phyloP scores from a whole-genome alignment of 2,888 invertebrate genomes.

The Mechanitis messenoides region DNA sequence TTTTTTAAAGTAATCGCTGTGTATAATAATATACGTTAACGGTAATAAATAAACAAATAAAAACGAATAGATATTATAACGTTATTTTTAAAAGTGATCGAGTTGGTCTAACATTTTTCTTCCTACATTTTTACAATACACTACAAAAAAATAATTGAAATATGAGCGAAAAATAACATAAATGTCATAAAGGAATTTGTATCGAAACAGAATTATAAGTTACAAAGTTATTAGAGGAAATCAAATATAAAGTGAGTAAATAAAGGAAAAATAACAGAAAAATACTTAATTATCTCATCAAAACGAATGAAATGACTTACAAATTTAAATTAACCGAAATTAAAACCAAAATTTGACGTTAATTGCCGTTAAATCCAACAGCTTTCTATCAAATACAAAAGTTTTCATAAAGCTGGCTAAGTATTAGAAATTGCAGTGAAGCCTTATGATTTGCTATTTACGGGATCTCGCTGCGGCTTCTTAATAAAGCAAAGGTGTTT shows the following conservation, averaged over 20 bases:
- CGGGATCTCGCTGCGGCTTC: constrained; percentile 58
- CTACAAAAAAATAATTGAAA: too few species aligned
- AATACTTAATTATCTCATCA: neutral
- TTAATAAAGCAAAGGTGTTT: constrained; percentile 77
- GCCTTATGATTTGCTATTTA: constrained; percentile 50
- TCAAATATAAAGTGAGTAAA: too few species aligned
- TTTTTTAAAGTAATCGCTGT: constrained; percentile 24
- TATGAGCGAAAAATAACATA: too few species aligned
- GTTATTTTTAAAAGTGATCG: too few species aligned
- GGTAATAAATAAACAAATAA: too few species aligned
- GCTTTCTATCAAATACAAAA: constrained; percentile 1
- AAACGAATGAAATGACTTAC: neutral
- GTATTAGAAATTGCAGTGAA: constrained; percentile 41
- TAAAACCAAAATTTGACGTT: constrained; percentile 5
- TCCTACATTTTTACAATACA: too few species aligned
- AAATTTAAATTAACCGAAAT: neutral
- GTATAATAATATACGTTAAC: neutral
- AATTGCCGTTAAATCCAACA: constrained; percentile 10
- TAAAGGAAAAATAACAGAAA: neutral
- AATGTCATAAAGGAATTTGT: too few species aligned
- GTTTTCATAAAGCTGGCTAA: constrained; percentile 24
- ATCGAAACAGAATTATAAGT: too few species aligned
- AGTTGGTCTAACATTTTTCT: too few species aligned
- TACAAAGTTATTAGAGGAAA: too few species aligned
- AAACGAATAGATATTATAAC: too few species aligned